Percentiles rank a stretch among this genome's conserved stretches.
Evolutionary conservation across 1,140 invertebrate species (phyloP).

Genomic region (Lethrus apterus): DNA sequence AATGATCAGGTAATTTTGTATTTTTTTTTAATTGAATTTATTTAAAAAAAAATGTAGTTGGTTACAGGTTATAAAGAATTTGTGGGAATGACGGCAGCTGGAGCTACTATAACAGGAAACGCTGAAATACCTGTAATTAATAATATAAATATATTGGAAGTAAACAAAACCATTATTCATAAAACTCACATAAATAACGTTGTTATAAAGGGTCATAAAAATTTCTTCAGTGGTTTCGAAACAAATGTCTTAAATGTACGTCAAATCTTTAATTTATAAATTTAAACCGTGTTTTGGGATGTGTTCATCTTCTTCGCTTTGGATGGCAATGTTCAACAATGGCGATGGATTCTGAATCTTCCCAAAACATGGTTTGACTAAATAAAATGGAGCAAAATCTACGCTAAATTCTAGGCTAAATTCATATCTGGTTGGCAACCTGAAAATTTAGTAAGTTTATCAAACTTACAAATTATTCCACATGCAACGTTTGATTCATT

Average conservation of each 20-base stretch:
- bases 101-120: conserved; percentile 20
- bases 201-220: conserved; percentile 29
- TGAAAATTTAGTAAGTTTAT: conserved; percentile 27
- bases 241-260: conserved; percentile 25
- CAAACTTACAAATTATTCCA: conserved; percentile 21
- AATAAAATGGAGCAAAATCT: not conserved
- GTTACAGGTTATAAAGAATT: conserved; percentile 20
- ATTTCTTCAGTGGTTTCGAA: conserved; percentile 31
- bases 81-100: conserved; percentile 10
- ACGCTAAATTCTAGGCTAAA: conserved; percentile 22
- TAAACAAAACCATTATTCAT: conserved; percentile 24
- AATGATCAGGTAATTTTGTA: conserved; percentile 22
- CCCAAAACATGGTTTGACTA: too few species aligned
- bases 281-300: too few species aligned
- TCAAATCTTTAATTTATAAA: too few species aligned
- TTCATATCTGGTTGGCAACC: conserved; percentile 21
- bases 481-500: conserved; percentile 27
- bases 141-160: conserved; percentile 18
- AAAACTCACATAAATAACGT: conserved; percentile 21
- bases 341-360: too few species aligned
- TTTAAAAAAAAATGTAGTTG: conserved; percentile 1
- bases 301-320: too few species aligned
- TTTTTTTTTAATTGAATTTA: not conserved
- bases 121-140: conserved; percentile 27
- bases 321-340: too few species aligned